Percentiles rank a stretch among this genome's conserved stretches.
Conservation (phyloP, 2,797 vertebrate genomes). For the Macroramphosus scolopax region DNA sequence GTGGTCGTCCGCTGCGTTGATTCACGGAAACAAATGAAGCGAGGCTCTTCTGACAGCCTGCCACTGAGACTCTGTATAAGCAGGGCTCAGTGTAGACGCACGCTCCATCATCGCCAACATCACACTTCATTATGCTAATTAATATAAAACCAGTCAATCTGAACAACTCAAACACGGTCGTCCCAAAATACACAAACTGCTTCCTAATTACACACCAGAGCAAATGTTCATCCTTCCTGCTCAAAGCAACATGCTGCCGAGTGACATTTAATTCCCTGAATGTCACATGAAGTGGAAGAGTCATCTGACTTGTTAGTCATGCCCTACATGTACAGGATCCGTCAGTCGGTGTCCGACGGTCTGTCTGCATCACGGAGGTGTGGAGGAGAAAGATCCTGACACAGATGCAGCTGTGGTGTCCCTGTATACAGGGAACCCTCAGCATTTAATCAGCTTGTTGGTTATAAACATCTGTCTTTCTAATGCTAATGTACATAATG, state of each 20-base stretch:
- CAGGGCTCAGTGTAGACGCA: no score
- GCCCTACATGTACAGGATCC: conserved; percentile 14
- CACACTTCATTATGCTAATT: conserved; percentile 48
- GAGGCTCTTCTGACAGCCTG: no score
- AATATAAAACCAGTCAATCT: conserved; percentile 22
- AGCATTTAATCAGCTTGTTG: no score
- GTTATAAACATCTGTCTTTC: no score
- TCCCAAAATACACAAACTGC: conserved; percentile 28
- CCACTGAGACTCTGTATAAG: no score
- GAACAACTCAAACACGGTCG: conserved; percentile 28
- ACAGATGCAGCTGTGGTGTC: background rate
- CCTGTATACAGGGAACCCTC: no score
- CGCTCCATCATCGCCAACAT: conserved; percentile 38
- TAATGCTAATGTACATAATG: no score
- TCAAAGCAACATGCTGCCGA: background rate
- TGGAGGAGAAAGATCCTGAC: conserved; percentile 4
- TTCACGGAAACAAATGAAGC: no score
- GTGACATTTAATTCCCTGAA: conserved; percentile 47
- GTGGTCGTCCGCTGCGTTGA: no score
- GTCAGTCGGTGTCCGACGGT: conserved; percentile 7
- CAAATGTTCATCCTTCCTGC: conserved; percentile 14
- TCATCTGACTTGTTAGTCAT: conserved; percentile 6
- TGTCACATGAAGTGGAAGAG: conserved; percentile 11
- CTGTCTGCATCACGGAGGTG: no score
- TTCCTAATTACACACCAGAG: conserved; percentile 39